These are phyloP conservation scores for Stomatorhinus ivindoensis DNA, from an alignment of 2,113 vertebrate species.

Conservation along the genomic window DNA sequence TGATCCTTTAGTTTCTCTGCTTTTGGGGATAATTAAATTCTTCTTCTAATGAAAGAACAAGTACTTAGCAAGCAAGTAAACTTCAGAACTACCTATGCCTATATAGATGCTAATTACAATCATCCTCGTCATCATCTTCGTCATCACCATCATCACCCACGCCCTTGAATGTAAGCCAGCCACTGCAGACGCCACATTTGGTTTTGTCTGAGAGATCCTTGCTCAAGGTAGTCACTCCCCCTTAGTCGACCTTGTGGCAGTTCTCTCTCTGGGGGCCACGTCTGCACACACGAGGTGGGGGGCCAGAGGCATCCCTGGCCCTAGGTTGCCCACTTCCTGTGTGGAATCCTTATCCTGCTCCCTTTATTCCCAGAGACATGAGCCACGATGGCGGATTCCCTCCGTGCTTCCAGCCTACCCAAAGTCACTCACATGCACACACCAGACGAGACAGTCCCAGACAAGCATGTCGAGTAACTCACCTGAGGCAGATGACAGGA, in stretches of 20 bases:
- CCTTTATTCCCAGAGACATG: background rate
- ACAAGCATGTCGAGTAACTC: constrained; percentile 43
- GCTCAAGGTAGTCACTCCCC: background rate
- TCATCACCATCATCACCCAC: background rate
- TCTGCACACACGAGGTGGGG: background rate
- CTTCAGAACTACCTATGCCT: background rate
- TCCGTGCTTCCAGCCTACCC: background rate
- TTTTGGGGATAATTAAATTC: background rate
- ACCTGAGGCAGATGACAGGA: constrained; percentile 77
- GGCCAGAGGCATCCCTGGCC: background rate
- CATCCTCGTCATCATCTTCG: background rate
- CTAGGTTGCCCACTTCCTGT: background rate
- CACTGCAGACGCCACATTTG: background rate
- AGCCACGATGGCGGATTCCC: background rate
- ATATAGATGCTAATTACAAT: background rate
- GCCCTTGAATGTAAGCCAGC: background rate
- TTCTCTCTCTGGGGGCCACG: background rate
- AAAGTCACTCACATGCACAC: background rate
- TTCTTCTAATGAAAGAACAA: background rate
- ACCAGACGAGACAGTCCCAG: background rate
- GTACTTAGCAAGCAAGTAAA: background rate
- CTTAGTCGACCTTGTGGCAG: background rate
- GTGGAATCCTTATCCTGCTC: background rate
- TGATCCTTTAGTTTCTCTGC: background rate
- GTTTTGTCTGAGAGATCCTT: background rate